phyloP scores from a whole-genome alignment of 1,140 invertebrate genomes.

The Megalonaias nervosa region DNA sequence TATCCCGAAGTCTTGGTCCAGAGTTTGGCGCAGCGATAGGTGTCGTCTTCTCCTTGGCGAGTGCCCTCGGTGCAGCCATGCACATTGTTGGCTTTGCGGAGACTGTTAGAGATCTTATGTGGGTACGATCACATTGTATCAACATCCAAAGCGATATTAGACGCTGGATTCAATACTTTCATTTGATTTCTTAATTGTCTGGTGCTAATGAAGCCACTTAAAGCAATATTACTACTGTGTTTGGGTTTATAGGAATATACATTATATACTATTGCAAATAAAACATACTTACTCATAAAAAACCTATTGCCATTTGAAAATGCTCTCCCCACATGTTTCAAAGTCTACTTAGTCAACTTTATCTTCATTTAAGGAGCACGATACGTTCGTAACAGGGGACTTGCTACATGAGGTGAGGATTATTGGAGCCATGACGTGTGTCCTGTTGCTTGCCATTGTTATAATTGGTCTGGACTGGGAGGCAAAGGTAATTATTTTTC shows the following conservation, averaged over 20 bases:
- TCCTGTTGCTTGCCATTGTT: slow-evolving; percentile 66
- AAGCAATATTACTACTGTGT: not conserved
- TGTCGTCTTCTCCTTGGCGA: slow-evolving; percentile 89
- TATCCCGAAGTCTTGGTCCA: slow-evolving; percentile 96
- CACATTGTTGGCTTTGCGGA: slow-evolving; percentile 99
- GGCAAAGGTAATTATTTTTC: slow-evolving; percentile 66
- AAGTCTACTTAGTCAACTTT: no score
- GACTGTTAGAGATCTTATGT: slow-evolving; percentile 77
- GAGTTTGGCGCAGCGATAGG: slow-evolving; percentile 98
- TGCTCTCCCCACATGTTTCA: no score
- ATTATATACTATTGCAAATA: not conserved
- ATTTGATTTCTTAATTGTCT: not conserved
- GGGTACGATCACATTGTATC: slow-evolving; percentile 39
- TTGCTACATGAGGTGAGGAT: slow-evolving; percentile 75
- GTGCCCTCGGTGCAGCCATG: slow-evolving; percentile 82
- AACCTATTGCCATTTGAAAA: no score
- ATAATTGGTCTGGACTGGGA: slow-evolving; percentile 74
- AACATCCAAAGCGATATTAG: not conserved
- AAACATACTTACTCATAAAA: not conserved
- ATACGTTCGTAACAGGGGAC: slow-evolving; percentile 57
- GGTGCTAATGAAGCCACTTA: not conserved
- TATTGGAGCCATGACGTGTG: slow-evolving; percentile 72
- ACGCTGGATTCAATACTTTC: not conserved
- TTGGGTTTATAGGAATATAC: not conserved
- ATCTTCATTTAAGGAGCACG: slow-evolving; percentile 47